These are phyloP conservation scores for Eueremaeus valkanovi DNA, from an alignment of 2,888 invertebrate species.

Conservation along the genomic window DNA sequence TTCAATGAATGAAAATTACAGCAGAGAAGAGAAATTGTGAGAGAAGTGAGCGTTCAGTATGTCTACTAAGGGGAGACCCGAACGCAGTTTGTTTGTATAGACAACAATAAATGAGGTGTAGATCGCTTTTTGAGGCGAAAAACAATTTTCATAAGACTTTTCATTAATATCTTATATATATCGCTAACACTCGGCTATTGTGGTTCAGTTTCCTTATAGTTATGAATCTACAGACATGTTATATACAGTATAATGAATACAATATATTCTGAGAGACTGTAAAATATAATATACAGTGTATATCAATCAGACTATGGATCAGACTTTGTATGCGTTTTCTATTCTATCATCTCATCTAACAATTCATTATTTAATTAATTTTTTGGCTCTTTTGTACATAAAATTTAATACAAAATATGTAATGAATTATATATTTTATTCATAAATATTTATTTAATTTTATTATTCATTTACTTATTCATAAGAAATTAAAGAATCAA, in stretches of 20 bases:
- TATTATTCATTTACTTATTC: neutral
- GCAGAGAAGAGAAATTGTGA: neutral
- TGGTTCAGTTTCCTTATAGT: constrained; percentile 18
- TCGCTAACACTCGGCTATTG: neutral
- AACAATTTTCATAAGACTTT: constrained; percentile 4
- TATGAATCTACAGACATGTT: too few species aligned
- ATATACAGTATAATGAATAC: neutral
- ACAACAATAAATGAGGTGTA: constrained; percentile 20
- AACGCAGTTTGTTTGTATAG: neutral
- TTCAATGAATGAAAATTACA: constrained; percentile 21
- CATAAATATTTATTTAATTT: neutral
- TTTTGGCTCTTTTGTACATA: neutral
- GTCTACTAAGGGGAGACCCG: neutral
- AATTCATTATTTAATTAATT: constrained; percentile 26
- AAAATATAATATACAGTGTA: neutral
- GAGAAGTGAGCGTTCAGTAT: neutral
- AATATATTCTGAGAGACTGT: neutral
- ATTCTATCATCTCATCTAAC: constrained; percentile 12
- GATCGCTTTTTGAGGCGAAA: neutral
- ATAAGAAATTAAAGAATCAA: neutral
- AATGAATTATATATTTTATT: neutral
- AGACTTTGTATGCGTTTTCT: neutral
- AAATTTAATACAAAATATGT: neutral
- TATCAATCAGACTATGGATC: neutral
- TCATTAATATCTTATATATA: constrained; percentile 13